Base-by-base conservation (phyloP, 1,140 invertebrate species). In the Gryon sp. region DNA sequence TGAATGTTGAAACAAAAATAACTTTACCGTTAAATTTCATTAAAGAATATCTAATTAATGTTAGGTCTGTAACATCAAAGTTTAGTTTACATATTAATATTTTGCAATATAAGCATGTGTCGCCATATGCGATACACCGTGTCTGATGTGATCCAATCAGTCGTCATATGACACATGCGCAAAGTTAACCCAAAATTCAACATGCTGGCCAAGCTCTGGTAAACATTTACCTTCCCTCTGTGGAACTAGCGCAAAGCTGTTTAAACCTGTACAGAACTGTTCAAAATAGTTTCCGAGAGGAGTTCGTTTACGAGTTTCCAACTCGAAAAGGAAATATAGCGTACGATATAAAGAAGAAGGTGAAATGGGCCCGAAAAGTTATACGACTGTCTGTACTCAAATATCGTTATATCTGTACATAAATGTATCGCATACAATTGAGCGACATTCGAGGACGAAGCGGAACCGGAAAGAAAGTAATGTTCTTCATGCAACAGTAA, bases 231-330 rank as follows among this genome's bases (percentile, higher is more conserved):
- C 20, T 46, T 48, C 22, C 41, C 41, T 40, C 59, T 55, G 68
- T 62, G 41, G 26, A 73, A 73, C 53, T 73, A 63, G 68, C 50
- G 59, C 59, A 73, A 73, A 63, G 69, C 69, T 73, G 57, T 73
- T 63, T 73, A 73, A 73, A 65, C 52, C 69, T 57, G 55, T 55
- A 55, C 59, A 63, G 68, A 73, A 73, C 57, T 62, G 68, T 57
- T 73, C 30, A 55, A 48, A 73, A 73, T 73, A 73, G 59, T 73
- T 73, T 63, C 40, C 24, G 53, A 63, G 41, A 52, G 26, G 48
- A 63, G 68, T 45, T 57, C 68, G 50, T 55, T 72, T 63, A 63
- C 68, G 57, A 72, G 57, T 63, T 63, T 28, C 15, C 22, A 63
- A 72, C 68, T 55, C 46, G 20, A 72, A 62, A 63, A 62, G 48